Evolutionary conservation across 2,113 vertebrate species (phyloP).

Genomic region (Pygoscelis antarcticus): DNA sequence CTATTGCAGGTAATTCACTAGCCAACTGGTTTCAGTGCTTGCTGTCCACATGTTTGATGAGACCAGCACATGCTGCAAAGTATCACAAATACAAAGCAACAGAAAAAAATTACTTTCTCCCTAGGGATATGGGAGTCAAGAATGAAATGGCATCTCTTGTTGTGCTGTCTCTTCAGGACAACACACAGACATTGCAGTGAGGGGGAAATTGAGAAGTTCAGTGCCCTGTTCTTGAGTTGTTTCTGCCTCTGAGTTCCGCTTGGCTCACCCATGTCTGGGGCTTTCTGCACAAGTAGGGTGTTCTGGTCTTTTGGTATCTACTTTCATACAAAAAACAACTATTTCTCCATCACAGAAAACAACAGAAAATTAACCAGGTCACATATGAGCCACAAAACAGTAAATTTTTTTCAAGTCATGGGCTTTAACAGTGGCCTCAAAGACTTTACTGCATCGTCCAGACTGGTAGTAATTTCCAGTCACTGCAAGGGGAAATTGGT

Average conservation of each 20-base stretch:
- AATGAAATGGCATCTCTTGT: neutral
- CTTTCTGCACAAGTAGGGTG: neutral
- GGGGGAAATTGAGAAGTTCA: neutral
- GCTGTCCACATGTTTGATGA: neutral
- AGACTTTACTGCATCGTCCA: neutral
- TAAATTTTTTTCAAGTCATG: neutral
- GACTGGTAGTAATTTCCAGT: neutral
- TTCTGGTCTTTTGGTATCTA: neutral
- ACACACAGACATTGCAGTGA: rapidly evolving
- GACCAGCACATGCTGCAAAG: neutral
- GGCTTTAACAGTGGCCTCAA: neutral
- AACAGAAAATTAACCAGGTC: neutral
- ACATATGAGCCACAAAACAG: neutral
- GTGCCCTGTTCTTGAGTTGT: neutral
- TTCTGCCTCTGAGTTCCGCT: neutral
- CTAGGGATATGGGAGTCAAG: neutral
- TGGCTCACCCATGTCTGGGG: neutral
- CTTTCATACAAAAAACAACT: neutral
- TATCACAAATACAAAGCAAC: neutral
- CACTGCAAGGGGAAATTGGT: neutral
- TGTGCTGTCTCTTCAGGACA: neutral
- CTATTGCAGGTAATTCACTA: neutral
- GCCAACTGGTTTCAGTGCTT: neutral
- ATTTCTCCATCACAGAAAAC: neutral
- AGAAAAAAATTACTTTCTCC: neutral